Conservation (phyloP, 2,113 vertebrate genomes). For the Hippocampus barbouri region DNA sequence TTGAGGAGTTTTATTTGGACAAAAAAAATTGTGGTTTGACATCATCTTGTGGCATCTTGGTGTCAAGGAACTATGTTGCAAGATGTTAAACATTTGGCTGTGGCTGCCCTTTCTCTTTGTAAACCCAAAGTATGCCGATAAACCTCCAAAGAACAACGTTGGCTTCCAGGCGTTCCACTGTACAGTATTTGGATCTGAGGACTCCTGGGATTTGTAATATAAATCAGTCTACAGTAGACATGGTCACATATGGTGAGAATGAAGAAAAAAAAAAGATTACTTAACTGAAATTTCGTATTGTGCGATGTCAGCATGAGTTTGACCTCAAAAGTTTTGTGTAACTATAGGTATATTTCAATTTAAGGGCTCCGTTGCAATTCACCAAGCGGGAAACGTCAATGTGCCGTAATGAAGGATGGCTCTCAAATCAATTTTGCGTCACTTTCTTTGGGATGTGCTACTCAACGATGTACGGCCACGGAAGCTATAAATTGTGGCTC, state of each 20-base stretch:
- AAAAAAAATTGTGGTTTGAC: not conserved
- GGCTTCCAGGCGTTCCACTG: no score
- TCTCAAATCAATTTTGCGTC: constrained; percentile 44
- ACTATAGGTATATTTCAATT: not conserved
- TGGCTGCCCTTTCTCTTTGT: no score
- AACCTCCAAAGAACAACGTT: no score
- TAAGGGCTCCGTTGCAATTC: not conserved
- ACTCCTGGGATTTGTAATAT: no score
- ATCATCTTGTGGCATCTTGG: no score
- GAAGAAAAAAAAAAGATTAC: not conserved
- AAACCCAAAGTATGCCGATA: no score
- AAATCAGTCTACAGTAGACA: no score
- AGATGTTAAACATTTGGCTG: no score
- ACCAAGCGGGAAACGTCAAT: constrained; percentile 12
- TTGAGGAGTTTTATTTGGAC: not conserved
- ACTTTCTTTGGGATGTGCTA: constrained; percentile 39
- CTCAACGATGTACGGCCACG: constrained; percentile 21
- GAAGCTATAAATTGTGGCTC: constrained; percentile 56
- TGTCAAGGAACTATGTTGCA: no score
- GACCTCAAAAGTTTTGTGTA: not conserved
- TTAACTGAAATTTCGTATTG: not conserved
- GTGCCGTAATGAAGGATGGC: constrained; percentile 32
- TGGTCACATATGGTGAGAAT: no score
- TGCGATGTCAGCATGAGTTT: not conserved
- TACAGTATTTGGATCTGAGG: no score